phyloP scores from a whole-genome alignment of 23 tunicate genomes.

The Aplidium turbinatum region DNA sequence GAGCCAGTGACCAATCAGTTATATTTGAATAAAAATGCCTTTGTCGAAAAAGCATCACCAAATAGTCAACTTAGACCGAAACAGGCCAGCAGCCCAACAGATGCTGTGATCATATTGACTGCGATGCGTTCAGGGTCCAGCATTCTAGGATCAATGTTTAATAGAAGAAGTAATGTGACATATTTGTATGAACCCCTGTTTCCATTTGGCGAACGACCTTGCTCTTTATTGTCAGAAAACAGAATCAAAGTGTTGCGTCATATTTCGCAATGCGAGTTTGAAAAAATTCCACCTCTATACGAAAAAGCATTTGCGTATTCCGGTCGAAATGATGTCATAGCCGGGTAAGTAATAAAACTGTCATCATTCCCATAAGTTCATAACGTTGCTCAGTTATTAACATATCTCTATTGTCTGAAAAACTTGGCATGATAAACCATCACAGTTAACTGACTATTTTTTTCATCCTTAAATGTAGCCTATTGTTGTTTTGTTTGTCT shows the following conservation, averaged over 20 bases:
- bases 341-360: constrained; percentile 44
- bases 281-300: constrained; percentile 4
- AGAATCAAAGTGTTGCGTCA: not conserved
- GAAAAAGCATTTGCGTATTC: constrained; percentile 1
- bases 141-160: constrained; percentile 52
- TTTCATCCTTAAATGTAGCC: no score
- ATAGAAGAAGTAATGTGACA: constrained; percentile 37
- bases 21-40: no score
- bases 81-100: no score
- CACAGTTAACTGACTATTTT: no score
- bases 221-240: not conserved
- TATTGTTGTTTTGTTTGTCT: no score
- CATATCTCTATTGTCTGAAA: no score
- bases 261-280: constrained; percentile 27
- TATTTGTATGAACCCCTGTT: constrained; percentile 60
- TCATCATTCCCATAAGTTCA: no score
- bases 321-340: constrained; percentile 10
- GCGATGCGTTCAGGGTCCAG: constrained; percentile 48
- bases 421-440: no score
- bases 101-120: constrained; percentile 49
- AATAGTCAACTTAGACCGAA: no score
- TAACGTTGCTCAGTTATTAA: no score
- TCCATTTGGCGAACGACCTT: constrained; percentile 29
- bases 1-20: no score
- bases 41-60: no score